phyloP scores from a whole-genome alignment of 2,113 vertebrate species.

The Macroglossus sobrinus region DNA sequence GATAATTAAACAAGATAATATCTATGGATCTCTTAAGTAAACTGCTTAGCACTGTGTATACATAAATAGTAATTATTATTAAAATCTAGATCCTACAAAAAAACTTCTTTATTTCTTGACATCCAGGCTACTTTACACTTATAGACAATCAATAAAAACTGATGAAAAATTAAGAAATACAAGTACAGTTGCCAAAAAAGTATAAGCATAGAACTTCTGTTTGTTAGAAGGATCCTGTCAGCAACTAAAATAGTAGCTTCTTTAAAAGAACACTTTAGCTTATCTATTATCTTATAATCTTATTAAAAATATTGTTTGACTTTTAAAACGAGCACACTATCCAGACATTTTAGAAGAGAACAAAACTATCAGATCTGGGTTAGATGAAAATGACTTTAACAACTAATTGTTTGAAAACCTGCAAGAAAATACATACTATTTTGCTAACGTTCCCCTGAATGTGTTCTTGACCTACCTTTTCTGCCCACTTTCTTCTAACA shows the following conservation, averaged over 20 bases:
- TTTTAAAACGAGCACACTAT: neutral
- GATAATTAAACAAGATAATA: neutral
- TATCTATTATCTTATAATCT: neutral
- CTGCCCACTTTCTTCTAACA: neutral
- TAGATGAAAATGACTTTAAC: neutral
- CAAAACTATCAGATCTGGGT: neutral
- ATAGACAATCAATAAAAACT: neutral
- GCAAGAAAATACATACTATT: neutral
- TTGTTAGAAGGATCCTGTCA: neutral
- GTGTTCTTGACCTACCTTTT: slow-evolving; percentile 29
- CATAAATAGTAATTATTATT: neutral
- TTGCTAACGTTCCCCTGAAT: neutral
- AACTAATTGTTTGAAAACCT: neutral
- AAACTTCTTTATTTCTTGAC: neutral
- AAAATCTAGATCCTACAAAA: neutral
- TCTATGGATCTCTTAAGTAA: neutral
- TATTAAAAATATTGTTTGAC: neutral
- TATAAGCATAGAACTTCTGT: neutral
- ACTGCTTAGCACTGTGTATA: neutral
- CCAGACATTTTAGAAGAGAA: neutral
- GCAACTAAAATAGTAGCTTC: neutral
- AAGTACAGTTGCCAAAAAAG: neutral
- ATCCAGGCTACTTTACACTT: neutral
- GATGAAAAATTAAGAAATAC: neutral
- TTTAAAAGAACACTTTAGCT: neutral